Evolutionary conservation across 2,113 vertebrate species (phyloP), one percentile per base, ranked within the genome.

Genomic region (Lipophrys pholis): DNA sequence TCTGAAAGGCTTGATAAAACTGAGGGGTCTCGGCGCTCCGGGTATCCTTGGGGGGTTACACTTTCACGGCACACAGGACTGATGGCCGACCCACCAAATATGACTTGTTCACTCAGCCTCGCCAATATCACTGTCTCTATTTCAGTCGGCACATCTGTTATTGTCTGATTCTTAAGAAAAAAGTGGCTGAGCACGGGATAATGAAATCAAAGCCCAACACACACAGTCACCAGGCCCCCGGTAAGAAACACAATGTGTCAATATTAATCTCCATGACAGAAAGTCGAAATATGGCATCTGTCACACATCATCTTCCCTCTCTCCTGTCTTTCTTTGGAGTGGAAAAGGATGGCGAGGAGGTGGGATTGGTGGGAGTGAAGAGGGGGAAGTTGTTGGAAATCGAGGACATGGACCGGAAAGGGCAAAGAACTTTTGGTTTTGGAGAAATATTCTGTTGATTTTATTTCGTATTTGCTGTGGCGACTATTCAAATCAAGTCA

Each of bases 201-300:
- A 93, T 93, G 91, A 93, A 93, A 94, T 92, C 90, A 94, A 93
- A 90, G 90, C 85, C 91, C 91, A 93, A 92, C 92, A 90, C 91
- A 92, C 90, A 91, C 89, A 89, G 87, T 89, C 90, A 89, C 92
- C 87, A 91, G 86, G 89, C 93, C 93, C 76, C 89, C 85, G 91
- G 92, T 93, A 93, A 93, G 90, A 95, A 93, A 93, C 90, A 90
- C 91, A 90, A 84, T 87, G 91, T 94, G 93, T 94, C 94, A 95
- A 94, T 94, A 95, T 95, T 95, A 93, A 94, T 95, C 94, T 94
- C 85, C 69, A 84, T 91, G 94, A 94, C 93, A 95, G 93, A 94
- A 94, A 93, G 93, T 94, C 92, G 93, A 95, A 95, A 94, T 90
- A 90, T 91, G 89, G 91, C 93, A 92, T 93, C 93, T 94, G 93